A percentile compares a stretch with the other conserved stretches of the same genome.
Conservation (phyloP, 2,113 vertebrate species). For the Pedionomus torquatus region DNA sequence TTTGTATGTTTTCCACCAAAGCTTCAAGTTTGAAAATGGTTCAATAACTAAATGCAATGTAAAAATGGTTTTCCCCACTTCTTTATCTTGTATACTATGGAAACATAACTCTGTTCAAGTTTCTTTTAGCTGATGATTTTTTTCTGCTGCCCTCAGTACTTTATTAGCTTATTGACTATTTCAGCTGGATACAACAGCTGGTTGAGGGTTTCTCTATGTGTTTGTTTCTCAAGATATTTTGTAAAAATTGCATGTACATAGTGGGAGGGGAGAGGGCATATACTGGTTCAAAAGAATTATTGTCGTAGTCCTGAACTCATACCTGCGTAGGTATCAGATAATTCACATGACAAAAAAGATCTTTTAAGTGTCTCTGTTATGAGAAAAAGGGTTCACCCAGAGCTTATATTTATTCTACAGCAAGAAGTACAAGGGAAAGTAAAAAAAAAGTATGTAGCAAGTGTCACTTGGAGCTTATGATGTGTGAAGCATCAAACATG, state of each 20-base stretch:
- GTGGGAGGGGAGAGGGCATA: not conserved
- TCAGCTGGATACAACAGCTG: not conserved
- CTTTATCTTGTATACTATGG: not conserved
- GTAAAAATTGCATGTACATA: not conserved
- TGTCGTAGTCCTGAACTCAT: not conserved
- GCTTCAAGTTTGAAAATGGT: not conserved
- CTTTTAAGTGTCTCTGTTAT: not conserved
- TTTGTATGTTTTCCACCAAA: not conserved
- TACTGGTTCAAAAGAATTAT: not conserved
- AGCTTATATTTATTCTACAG: not conserved
- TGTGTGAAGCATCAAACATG: not conserved
- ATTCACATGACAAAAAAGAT: not conserved
- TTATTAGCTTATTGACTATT: not conserved
- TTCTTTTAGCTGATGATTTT: not conserved
- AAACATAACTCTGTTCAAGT: not conserved
- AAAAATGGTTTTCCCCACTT: rapidly evolving
- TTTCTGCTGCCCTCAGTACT: not conserved
- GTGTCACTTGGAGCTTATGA: not conserved
- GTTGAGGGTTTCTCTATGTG: not conserved
- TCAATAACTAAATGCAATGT: not conserved
- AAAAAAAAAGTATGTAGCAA: not conserved
- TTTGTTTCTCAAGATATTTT: not conserved
- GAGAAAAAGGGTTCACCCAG: not conserved
- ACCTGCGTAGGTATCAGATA: not conserved
- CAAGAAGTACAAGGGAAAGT: not conserved